A percentile compares a stretch with the other conserved stretches of the same genome.
These are phyloP conservation scores for Pagrus major DNA, from an alignment of 2,113 vertebrate genomes.

Conservation along the genomic window DNA sequence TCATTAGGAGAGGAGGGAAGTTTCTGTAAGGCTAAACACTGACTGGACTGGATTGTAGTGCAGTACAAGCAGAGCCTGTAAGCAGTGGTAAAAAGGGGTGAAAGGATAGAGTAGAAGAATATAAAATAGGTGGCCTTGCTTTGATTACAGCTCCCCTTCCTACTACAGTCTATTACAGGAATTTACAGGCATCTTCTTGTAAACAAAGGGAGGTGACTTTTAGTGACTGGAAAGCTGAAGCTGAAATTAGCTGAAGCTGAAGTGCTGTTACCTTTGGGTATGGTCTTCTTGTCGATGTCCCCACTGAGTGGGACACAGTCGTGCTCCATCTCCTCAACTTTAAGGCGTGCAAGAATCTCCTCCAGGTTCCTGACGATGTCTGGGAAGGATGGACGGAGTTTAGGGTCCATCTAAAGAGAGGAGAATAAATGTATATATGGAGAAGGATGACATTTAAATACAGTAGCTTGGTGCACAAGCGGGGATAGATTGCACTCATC, in stretches of 20 bases:
- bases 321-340: constrained; percentile 86
- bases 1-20: not conserved
- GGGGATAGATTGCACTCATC: not conserved
- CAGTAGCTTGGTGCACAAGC: not conserved
- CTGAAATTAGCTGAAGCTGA: no score
- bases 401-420: constrained; percentile 92
- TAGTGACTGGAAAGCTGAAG: not conserved
- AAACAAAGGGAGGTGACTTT: not conserved
- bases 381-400: constrained; percentile 92
- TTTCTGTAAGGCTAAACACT: not conserved
- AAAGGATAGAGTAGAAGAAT: not conserved
- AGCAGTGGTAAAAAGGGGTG: not conserved
- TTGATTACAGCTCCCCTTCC: constrained; percentile 16
- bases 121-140: not conserved
- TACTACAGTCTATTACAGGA: not conserved
- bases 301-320: constrained; percentile 81
- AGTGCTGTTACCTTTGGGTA: constrained; percentile 85
- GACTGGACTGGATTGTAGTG: not conserved
- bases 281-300: constrained; percentile 86
- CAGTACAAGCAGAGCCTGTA: not conserved
- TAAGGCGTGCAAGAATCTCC: constrained; percentile 86
- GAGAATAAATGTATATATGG: not conserved
- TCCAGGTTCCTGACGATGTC: constrained; percentile 91
- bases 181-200: not conserved
- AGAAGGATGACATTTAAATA: not conserved